These are phyloP conservation scores for Bombyx mandarina DNA, from an alignment of 1,140 invertebrate species.

Conservation along the genomic window DNA sequence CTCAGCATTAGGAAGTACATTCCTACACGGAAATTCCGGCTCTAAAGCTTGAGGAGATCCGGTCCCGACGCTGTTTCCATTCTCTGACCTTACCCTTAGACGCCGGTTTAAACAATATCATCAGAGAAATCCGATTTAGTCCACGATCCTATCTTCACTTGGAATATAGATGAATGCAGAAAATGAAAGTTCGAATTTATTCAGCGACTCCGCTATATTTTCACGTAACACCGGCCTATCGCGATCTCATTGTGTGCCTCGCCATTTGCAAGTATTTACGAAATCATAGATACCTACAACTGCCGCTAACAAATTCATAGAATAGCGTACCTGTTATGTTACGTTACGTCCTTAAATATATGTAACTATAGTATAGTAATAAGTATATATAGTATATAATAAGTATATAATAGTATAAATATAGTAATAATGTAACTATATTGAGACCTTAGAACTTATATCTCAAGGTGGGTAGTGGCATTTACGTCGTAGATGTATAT, in stretches of 20 bases:
- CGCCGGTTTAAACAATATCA: slow-evolving; percentile 10
- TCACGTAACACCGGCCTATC: not conserved
- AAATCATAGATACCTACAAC: no score
- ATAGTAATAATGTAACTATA: no score
- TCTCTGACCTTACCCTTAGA: slow-evolving; percentile 9
- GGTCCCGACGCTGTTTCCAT: slow-evolving; percentile 10
- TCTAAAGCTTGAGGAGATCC: slow-evolving; percentile 11
- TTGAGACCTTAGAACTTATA: no score
- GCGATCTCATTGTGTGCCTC: slow-evolving; percentile 7
- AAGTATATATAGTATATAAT: no score
- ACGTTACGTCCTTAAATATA: no score
- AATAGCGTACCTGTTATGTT: no score
- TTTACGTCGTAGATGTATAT: no score
- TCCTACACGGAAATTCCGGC: slow-evolving; percentile 18
- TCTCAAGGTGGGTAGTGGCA: no score
- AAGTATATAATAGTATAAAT: no score
- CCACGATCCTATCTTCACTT: slow-evolving; percentile 7
- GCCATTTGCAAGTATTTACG: not conserved
- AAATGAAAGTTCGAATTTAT: slow-evolving; percentile 12
- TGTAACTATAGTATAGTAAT: no score
- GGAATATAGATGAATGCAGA: slow-evolving; percentile 7
- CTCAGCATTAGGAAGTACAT: not conserved
- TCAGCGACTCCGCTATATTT: slow-evolving; percentile 10
- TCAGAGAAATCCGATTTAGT: slow-evolving; percentile 15
- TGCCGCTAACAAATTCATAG: no score